Base-by-base conservation (phyloP, 2,113 vertebrate genomes). In the Fukomys damarensis region DNA sequence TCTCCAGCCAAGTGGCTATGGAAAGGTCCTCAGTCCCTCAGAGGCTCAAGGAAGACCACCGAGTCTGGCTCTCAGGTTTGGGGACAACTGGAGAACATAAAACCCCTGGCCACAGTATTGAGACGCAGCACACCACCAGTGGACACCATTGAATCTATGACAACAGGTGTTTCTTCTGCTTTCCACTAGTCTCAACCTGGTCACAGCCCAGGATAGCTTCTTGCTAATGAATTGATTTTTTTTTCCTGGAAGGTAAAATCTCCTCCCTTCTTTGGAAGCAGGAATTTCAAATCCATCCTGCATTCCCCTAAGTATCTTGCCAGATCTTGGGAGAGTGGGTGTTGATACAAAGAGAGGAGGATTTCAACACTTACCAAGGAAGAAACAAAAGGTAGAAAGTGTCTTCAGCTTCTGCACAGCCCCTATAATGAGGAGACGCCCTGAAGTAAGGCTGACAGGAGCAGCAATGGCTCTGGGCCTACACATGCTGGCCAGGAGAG, bases 321-420 rank as follows among this genome's bases (percentile, higher is more conserved):
- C 87, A 59, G 82, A 41, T 74, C 77, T 83, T 38, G 65, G 61
- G 49, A 93, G 68, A 81, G 86, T 85, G 82, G 59, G 19, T 74
- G 14, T 68, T 80, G 66, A 24, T 72, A 35, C 70, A 58, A 16
- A 46, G 49, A 49, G n/a, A 81, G 54, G 80, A 65, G 70, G 38
- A 14, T 0, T 7, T 22, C 7, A 5, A 56, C 24, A 58, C n/a
- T 95, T 87, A 46, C 65, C 7, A 90, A 66, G 41, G 77, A 61
- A 74, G 79, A 87, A 16, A 79, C 30, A 43, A 80, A 83, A 83
- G 56, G 49, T n/a, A 6, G 41, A n/a, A 46, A 38, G 56, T 14
- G 2, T 85, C 83, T 49, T 28, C 32, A n/a, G 35, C 54, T 16
- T 4, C 22, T 24, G 32, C 2, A 0, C 5, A 38, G 61, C 3